phyloP scores from a whole-genome alignment of 1,140 invertebrate species.

The Aporrectodea caliginosa region DNA sequence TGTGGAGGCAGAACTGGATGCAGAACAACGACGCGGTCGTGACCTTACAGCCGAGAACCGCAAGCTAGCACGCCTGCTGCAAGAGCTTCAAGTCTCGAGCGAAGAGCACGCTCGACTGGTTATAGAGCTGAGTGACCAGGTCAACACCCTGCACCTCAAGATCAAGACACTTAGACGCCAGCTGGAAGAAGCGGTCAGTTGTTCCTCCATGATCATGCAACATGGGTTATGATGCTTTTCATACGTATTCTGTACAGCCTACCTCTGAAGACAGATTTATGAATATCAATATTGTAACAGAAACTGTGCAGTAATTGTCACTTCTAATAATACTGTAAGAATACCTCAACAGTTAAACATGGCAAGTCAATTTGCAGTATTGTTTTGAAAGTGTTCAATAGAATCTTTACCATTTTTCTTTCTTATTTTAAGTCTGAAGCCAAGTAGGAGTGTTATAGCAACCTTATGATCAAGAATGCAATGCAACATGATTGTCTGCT shows the following conservation, averaged over 20 bases:
- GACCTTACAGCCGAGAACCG: slow-evolving; percentile 46
- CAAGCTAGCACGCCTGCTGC: slow-evolving; percentile 50
- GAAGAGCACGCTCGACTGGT: slow-evolving; percentile 51
- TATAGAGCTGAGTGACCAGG: slow-evolving; percentile 47
- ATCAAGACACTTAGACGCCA: slow-evolving; percentile 54
- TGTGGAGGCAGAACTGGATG: slow-evolving; percentile 52
- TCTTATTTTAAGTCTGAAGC: neutral
- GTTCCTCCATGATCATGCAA: too few species aligned
- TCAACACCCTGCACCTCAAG: slow-evolving; percentile 49
- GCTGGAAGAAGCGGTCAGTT: slow-evolving; percentile 54
- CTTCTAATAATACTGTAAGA: neutral
- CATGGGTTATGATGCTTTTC: too few species aligned
- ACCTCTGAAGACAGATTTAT: neutral
- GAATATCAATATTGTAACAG: neutral
- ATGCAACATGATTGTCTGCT: neutral
- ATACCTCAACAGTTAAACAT: neutral
- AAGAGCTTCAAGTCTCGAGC: slow-evolving; percentile 43
- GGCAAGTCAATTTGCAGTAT: too few species aligned
- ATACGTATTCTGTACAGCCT: too few species aligned
- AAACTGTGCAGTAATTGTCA: neutral
- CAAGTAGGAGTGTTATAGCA: neutral
- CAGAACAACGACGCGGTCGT: slow-evolving; percentile 48
- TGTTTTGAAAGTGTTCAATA: neutral
- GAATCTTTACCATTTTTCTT: neutral
- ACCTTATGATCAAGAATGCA: neutral